Conservation (phyloP, 2,113 vertebrate genomes). For the Chaetodon auriga region DNA sequence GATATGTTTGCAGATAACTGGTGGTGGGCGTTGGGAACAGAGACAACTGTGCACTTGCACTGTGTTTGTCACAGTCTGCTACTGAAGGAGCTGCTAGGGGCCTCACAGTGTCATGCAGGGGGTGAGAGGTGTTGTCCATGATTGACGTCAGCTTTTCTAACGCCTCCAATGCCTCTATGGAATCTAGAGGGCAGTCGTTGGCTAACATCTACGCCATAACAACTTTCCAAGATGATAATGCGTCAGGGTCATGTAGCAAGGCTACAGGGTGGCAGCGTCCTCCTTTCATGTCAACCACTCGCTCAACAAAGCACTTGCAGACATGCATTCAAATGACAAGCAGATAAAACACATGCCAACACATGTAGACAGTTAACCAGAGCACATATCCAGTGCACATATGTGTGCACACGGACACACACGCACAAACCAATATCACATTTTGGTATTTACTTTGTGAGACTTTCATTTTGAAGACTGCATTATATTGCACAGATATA, state of each 20-base stretch:
- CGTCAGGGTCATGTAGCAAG: not conserved
- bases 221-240: not conserved
- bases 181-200: not conserved
- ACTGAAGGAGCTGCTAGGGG: no score
- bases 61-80: no score
- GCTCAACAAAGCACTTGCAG: not conserved
- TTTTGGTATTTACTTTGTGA: conserved; percentile 33
- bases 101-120: no score
- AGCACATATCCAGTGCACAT: no score
- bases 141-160: no score
- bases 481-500: conserved; percentile 38
- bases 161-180: no score
- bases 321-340: not conserved
- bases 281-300: not conserved
- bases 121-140: no score
- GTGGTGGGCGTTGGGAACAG: no score
- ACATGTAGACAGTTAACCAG: not conserved
- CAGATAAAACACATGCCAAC: not conserved
- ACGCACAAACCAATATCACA: conserved; percentile 16
- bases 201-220: not conserved
- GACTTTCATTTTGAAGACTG: conserved; percentile 42
- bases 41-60: no score
- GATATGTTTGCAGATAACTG: no score
- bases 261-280: not conserved
- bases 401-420: not conserved